Percentiles rank a stretch among this genome's conserved stretches.
phyloP scores from a whole-genome alignment of 2,888 invertebrate species.

The Perithous albicinctus region DNA sequence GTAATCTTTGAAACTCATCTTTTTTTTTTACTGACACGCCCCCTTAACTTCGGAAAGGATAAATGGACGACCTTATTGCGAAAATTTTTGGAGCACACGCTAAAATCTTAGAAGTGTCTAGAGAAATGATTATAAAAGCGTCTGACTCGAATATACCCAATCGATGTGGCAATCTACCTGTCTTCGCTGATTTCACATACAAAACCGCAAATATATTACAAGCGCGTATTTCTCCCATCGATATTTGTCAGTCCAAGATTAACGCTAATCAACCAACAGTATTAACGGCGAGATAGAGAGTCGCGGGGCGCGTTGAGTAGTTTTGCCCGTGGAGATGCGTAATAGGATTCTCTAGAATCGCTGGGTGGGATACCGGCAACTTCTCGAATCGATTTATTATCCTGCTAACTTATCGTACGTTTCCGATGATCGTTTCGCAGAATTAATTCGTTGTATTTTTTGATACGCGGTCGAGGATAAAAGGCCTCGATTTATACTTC shows the following conservation, averaged over 20 bases:
- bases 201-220: slow-evolving; percentile 44
- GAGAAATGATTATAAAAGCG: slow-evolving; percentile 27
- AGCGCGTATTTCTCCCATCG: slow-evolving; percentile 38
- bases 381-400: slow-evolving; percentile 61
- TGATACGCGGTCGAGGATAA: background rate
- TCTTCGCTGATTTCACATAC: background rate
- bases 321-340: slow-evolving; percentile 23
- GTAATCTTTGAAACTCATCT: too few relatives aligned
- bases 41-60: background rate
- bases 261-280: slow-evolving; percentile 57
- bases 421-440: slow-evolving; percentile 9
- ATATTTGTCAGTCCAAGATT: slow-evolving; percentile 63
- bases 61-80: background rate
- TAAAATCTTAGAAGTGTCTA: background rate
- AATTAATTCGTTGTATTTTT: slow-evolving; percentile 5
- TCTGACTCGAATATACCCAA: slow-evolving; percentile 33
- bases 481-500: background rate
- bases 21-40: too few relatives aligned
- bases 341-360: slow-evolving; percentile 60
- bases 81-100: background rate
- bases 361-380: slow-evolving; percentile 51
- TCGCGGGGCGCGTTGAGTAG: slow-evolving; percentile 9
- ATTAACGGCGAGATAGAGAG: slow-evolving; percentile 33
- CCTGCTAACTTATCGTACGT: slow-evolving; percentile 54
- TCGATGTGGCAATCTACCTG: slow-evolving; percentile 41